Base-by-base conservation (phyloP, 2,797 vertebrate species). In the Apodemus agrarius region DNA sequence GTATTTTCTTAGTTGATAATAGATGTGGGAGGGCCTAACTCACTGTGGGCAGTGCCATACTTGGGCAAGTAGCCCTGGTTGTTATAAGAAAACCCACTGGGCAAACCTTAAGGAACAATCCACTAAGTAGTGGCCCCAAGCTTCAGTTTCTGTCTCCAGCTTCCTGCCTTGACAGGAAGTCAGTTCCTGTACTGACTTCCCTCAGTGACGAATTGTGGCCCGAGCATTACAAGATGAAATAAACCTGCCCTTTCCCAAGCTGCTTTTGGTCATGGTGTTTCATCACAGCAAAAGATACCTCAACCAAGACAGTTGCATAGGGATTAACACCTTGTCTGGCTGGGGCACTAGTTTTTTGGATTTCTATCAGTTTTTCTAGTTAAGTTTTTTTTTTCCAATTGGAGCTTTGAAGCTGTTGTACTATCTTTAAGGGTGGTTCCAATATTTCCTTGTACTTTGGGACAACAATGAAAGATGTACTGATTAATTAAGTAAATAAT, bases 341-440 rank as follows among this genome's bases (percentile, higher is more conserved):
- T 61, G 75, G 79, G 52, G 3, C 29, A 46, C 63, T 31, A 92
- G 49, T 79, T 67, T 83, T 96, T 89, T 22, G 75, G 31, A 75
- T 86, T 95, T 57, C 46, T 78, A 93, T 89, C 52, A 81, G 29
- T 91, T 91, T 49, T 93, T 17, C 43, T 40, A n/a, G 11, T 85
- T 59, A 59, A 67, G 31, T 17, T 69, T 21, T 21, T n/a, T 78
- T 92, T 22, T 80, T 85, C 89, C 19, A 85, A 3, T 87, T 95
- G 34, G 52, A 72, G 7, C 2, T 26, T 43, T 13, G 16, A 43
- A 82, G 26, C 59, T 63, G 6, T 80, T 40, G 16, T 82, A 21
- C 6, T 26, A 31, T 74, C 80, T 72, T 43, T 26, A 86, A 86
- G 21, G 65, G 84, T 26, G 21, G 5, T 81, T 19, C 43, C 10